Base-by-base conservation (phyloP, 1,140 invertebrate species). In the Varroa destructor region DNA sequence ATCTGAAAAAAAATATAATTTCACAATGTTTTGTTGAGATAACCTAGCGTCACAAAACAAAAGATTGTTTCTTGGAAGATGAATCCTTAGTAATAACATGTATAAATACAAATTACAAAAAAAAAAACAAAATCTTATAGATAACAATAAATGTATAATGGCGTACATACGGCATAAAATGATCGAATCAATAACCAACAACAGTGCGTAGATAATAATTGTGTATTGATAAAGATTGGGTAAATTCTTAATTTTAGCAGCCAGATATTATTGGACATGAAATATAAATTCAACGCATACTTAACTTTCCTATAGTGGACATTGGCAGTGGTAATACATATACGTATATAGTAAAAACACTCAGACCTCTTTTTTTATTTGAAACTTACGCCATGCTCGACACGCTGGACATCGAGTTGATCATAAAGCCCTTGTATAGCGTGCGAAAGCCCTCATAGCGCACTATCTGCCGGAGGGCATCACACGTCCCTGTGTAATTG, bases 381-480 rank as follows among this genome's bases (percentile, higher is more conserved):
- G 46, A 51, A 51, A 67, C 71, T 70, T 43, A 72, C 71, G 55
- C 61, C 14, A 67, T 74, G n/a, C 91, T 87, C 71, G 90, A 90
- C 36, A 91, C 85, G 75, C 90, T 86, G 80, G 89, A 87, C 77
- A 90, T 86, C 61, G 77, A 73, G 72, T 77, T 77, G 8, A 77
- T 71, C 90, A 91, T 94, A 79, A 96, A 96, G n/a, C 93, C 95
- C 77, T 88, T 84, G 79, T 98, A 98, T 0, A 98, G 80, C 0
- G 92, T 93, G 3, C 85, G 80, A 40, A 89, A 75, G 10, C 95
- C 95, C 83, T 98, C 95, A n/a, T 84, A 81, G 73, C 81, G 82
- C 74, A 90, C 86, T 77, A 97, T 97, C 82, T 96, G 93, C 72
- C 81, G 81, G 77, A 89, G 91, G 10, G 93, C 93, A 81, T 99